Base-by-base conservation (phyloP, 2,797 vertebrate species). In the Coregonus sp. region DNA sequence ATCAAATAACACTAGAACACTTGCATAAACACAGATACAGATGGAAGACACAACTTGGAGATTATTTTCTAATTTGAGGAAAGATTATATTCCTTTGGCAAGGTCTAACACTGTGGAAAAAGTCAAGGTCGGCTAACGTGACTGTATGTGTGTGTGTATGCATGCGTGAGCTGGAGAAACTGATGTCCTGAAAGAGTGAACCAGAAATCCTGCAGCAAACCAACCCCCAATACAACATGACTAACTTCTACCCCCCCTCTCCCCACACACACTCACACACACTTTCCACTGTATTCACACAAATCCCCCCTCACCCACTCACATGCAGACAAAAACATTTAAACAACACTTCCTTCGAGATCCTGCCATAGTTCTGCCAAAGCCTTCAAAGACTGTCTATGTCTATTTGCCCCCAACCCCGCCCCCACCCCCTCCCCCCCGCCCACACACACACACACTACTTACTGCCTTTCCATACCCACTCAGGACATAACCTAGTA, bases 401-500 rank as follows among this genome's bases (percentile, higher is more conserved):
- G 52, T 35, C 54, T 37, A 12, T 52, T 35, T 83, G 61, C 15
- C 18, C 40, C 0, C 4, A 20, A 31, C 12, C 12, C 14, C 56
- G 4, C 63, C 47, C 37, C 3, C 72, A 2, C 52, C 1, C 16
- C 4, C 16, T 2, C 52, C 2, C 59, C 6, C 72, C 3, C 72
- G 1, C 18, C 15, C 50, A 14, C 1, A 1, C 65, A 37, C 50
- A 20, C 40, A n/a, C n/a, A 72, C 59, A 59, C 37, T 78, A 47
- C 15, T 52, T 35, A 5, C 5, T 35, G 61, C 71, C 70, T 78
- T 15, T 7, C 74, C 14, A 2, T 54, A 31, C 72, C 80, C 86
- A 72, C 83, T 1, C 66, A 84, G 82, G 85, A 83, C 82, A 37
- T 70, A 47, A 70, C 81, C 86, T 79, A 86, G 70, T 87, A 89